Evolutionary conservation across 1,140 invertebrate genomes (phyloP), one percentile per base, ranked within the genome.

Genomic region (Hydropsyche tenuis): DNA sequence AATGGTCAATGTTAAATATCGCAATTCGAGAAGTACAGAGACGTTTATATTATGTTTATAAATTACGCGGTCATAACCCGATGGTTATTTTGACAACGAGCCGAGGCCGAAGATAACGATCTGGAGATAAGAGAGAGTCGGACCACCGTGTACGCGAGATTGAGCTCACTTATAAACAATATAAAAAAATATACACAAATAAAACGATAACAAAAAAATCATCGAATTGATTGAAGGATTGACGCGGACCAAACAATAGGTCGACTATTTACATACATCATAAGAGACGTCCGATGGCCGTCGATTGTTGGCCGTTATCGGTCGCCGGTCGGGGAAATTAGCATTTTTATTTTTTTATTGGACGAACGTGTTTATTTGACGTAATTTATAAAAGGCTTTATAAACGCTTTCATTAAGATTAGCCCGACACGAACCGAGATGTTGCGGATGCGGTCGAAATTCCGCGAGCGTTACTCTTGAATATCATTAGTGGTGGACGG

Each of bases 351-450:
- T 37, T 37, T 37, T 37, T 37, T 9, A 37, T 37, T 3, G 3
- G 30, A 37, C 3, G 30, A 37, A 37, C 30, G 30, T 53, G 6
- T 53, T 53, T 18, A 18, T 53, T 53, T 20, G 16, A 20, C 16
- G 7, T 53, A 53, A 53, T 53, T 53, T 53, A 53, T 53, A 53
- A 53, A 53, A 53, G 48, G 48, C 30, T 53, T 18, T 53, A 53
- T 53, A 53, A 53, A 53, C 48, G 48, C 48, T 53, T 53, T 53
- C 48, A 53, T 53, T 53, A 53, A 53, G 48, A 53, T 53, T 53
- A 53, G 48, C 9, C 20, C 48, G 48, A 53, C 48, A 53, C 48
- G n/a, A 20, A 53, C 48, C 20, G 48, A 53, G 48, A 53, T 53
- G 48, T 53, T 53, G 48, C 48, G 48, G 48, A 53, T 53, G 48